Conservation (phyloP, 2,113 vertebrate genomes). For the crab-eating macaque (Macaca fascicularis) region DNA sequence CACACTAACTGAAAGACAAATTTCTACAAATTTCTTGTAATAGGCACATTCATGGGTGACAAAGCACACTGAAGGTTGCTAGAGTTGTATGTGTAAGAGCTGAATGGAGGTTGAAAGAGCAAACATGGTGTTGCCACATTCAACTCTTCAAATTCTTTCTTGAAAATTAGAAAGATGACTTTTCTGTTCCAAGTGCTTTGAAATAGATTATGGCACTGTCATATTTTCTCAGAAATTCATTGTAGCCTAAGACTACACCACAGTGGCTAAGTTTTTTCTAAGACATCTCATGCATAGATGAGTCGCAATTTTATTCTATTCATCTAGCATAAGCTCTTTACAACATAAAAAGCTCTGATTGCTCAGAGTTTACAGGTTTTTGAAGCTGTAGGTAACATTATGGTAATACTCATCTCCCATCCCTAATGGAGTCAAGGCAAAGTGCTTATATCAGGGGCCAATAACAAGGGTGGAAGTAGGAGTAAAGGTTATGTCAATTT, state of each 20-base stretch:
- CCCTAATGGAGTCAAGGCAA: background rate
- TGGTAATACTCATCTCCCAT: background rate
- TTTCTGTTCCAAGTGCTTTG: background rate
- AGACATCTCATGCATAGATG: background rate
- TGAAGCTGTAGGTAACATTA: background rate
- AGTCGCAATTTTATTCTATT: background rate
- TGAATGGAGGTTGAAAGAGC: background rate
- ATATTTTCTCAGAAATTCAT: background rate
- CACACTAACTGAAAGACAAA: conserved; percentile 50
- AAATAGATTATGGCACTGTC: background rate
- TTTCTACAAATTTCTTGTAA: conserved; percentile 53
- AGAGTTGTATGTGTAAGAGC: background rate
- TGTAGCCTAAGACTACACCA: background rate
- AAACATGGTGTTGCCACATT: background rate
- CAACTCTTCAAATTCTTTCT: background rate
- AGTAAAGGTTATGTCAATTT: background rate
- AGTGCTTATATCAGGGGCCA: background rate
- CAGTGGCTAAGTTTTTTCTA: background rate
- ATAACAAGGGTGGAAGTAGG: rapidly evolving
- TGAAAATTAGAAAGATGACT: conserved; percentile 21
- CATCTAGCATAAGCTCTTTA: background rate
- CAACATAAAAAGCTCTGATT: background rate
- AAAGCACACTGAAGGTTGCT: conserved; percentile 49
- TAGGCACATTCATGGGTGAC: conserved; percentile 46
- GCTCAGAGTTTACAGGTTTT: background rate